These are phyloP conservation scores for Monochamus alternatus DNA, from an alignment of 2,888 invertebrate species.

Conservation along the genomic window DNA sequence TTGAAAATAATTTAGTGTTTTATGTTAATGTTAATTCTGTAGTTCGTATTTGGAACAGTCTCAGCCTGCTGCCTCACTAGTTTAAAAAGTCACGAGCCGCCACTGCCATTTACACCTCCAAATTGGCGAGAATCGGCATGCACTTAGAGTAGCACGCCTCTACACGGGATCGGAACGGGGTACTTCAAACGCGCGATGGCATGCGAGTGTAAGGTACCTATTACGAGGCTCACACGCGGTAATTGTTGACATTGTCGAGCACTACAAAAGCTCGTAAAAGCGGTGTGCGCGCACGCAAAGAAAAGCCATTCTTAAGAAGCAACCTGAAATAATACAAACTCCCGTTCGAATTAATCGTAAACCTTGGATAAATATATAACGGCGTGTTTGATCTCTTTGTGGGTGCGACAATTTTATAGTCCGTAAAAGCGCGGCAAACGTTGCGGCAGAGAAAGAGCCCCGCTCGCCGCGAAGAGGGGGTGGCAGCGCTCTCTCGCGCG, in stretches of 20 bases:
- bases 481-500: conserved; percentile 30
- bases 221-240: conserved; percentile 48
- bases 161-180: too few species aligned
- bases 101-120: too few species aligned
- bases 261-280: conserved; percentile 59
- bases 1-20: too few species aligned
- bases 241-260: conserved; percentile 57
- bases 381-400: conserved; percentile 66
- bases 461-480: conserved; percentile 1
- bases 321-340: conserved; percentile 66
- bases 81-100: too few species aligned
- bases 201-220: conserved; percentile 12
- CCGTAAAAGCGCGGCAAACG: conserved; percentile 48
- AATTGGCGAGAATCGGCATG: too few species aligned
- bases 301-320: conserved; percentile 62
- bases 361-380: conserved; percentile 67
- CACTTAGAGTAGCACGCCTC: too few species aligned
- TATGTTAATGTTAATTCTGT: too few species aligned
- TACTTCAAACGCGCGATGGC: too few species aligned
- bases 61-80: too few species aligned
- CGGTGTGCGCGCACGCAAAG: conserved; percentile 42
- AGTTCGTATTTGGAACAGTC: too few species aligned
- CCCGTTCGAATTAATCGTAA: conserved; percentile 66
- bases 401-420: conserved; percentile 66
- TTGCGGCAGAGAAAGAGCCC: conserved; percentile 37